Evolutionary conservation across 92 coral and sea anemone genomes (phyloP), one percentile per base, ranked within the genome.

Genomic region (Nematostella vectensis): DNA sequence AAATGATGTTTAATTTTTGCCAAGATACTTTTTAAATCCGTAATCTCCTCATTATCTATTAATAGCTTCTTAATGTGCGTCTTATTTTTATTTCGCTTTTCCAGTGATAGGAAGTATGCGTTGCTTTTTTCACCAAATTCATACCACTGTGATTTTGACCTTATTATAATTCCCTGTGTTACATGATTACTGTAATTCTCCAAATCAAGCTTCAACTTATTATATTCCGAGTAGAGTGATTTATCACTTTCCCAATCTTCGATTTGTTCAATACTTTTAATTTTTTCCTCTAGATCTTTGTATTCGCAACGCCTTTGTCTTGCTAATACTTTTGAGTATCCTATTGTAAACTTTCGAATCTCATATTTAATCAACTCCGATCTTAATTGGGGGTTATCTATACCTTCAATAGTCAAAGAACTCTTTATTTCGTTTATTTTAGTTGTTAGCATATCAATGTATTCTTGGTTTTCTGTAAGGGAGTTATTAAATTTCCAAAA

Each of bases 291-390:
- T n/a, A 67, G 2, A 1, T 26, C 16, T 43, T 67, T 38, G 10
- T 56, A 45, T 48, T 38, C 39, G 9, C 29, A 47, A 23, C 48
- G 43, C 11, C 55, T 21, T 4, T 21, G 11, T 38, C 38, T 48
- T 15, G 66, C 38, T 29, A 21, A 20, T 15, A 26, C n/a, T 20
- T 68, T 58, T 29, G 75, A 58, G 38, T 29, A 68, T 0, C 19
- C 21, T 40, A 38, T 13, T 3, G 66, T 30, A 15, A 57, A 48
- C 33, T 58, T 68, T 19, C 59, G n/a, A 1, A 58, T 42, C 49
- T 68, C 67, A 38, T 68, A 57, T 49, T 57, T 68, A 10, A 68
- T 42, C 12, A 68, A 42, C 26, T 68, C 66, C 75, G 58, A 67
- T 29, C 57, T 45, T 12, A 68, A 16, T 48, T 48, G 75, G 11